Base-by-base conservation (phyloP, 2,888 invertebrate genomes). In the Vesta saturnalis region DNA sequence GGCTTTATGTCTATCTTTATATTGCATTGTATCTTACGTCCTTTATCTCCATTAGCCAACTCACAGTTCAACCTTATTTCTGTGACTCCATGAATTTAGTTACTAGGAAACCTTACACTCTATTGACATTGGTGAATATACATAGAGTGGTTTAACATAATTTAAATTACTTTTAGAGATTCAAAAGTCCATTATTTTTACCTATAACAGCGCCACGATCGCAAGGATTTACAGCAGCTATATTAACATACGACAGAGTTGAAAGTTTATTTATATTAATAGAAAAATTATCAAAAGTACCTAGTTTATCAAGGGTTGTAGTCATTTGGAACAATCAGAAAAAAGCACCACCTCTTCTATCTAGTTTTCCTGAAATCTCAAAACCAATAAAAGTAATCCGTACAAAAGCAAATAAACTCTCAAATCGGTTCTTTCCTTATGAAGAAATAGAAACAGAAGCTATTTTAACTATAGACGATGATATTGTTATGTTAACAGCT, bases 281-380 rank as follows among this genome's bases (percentile, higher is more conserved):
- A 69, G 89, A 91, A 77, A 93, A 94, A 83, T 86, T 98, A 63
- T 91, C 94, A 1, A 89, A 91, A 77, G 96, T 95, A 61, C 96
- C 96, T 39, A 96, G 96, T 80, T 86, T 98, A 23, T 91, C 93
- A 77, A 97, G 96, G 86, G 92, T 98, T 73, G 86, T 98, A 30
- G 95, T 98, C 21, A 89, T 98, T 71, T 98, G 98, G 98, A 98
- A 98, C 85, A 96, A 97, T 84, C 97, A 96, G 84, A 90, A 90
- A 73, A 96, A 96, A 84, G 85, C 90, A 68, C 97, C 97, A 47
- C 97, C 97, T 1, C 91, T 91, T 73, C 88, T 93, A 71, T 90
- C 93, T 30, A 89, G 91, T 73, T 97, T 97, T 92, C 97, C 97
- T 12, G 92, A 93, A 79, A 92, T 95, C 71, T 89, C 89, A 70